These are phyloP conservation scores for Oscheius sp. DNA, from an alignment of 2,888 invertebrate species.

Conservation along the genomic window DNA sequence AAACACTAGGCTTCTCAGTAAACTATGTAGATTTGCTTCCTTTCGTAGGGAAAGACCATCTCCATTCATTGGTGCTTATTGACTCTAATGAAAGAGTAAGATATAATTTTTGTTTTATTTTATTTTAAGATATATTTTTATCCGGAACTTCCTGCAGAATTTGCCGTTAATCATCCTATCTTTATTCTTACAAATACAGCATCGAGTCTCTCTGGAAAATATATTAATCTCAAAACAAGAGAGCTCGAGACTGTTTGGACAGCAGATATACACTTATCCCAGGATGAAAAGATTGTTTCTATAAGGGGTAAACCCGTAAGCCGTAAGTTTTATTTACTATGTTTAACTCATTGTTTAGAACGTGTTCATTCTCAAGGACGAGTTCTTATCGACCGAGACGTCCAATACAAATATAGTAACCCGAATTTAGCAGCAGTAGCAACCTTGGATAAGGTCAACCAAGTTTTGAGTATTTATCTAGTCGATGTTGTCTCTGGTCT, in stretches of 20 bases:
- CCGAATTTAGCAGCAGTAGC: conserved; percentile 80
- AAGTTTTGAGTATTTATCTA: conserved; percentile 80
- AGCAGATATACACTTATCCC: conserved; percentile 47
- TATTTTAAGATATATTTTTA: conserved; percentile 6
- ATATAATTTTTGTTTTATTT: neutral
- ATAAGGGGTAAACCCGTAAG: conserved; percentile 58
- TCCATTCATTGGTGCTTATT: conserved; percentile 59
- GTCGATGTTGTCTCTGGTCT: conserved; percentile 90
- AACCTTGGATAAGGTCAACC: conserved; percentile 43
- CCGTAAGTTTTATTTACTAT: conserved; percentile 17
- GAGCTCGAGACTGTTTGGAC: conserved; percentile 43
- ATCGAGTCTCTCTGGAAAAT: neutral
- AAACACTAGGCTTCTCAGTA: conserved; percentile 25
- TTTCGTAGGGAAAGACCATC: conserved; percentile 48
- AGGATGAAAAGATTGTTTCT: conserved; percentile 56
- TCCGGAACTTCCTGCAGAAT: conserved; percentile 10
- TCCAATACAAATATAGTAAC: conserved; percentile 97
- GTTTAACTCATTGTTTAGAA: conserved; percentile 59
- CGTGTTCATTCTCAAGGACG: conserved; percentile 91
- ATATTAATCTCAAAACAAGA: conserved; percentile 29
- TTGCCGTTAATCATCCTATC: conserved; percentile 1
- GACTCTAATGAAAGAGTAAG: conserved; percentile 41
- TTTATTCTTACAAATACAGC: neutral
- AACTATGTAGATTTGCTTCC: conserved; percentile 59
- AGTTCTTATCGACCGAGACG: conserved; percentile 91